These are phyloP conservation scores for Clamator glandarius DNA, from an alignment of 2,797 vertebrate species.

Conservation along the genomic window DNA sequence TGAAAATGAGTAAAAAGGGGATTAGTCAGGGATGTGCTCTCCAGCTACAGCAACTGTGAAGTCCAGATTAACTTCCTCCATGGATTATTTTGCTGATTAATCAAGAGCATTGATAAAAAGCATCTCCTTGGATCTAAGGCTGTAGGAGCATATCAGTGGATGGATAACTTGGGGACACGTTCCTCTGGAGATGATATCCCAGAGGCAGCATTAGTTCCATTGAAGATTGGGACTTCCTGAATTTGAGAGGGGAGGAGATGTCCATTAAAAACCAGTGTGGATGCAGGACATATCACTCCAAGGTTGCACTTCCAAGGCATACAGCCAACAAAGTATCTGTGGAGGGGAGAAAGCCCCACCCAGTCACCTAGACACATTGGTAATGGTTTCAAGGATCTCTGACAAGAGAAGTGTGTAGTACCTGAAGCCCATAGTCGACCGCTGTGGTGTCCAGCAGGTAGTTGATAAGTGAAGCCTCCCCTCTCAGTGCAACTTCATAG, in stretches of 20 bases:
- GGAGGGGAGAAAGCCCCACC: not conserved
- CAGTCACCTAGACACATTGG: fast-evolving
- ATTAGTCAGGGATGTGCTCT: not conserved
- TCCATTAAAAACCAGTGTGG: not conserved
- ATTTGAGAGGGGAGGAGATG: fast-evolving
- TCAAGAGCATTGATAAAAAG: not conserved
- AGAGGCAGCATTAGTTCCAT: not conserved
- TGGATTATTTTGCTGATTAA: not conserved
- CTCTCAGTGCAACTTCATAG: constrained; percentile 82
- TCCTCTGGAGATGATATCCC: not conserved
- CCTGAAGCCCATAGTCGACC: constrained; percentile 86
- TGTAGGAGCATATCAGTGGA: fast-evolving
- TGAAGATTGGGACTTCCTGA: not conserved
- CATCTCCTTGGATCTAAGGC: not conserved
- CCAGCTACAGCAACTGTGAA: not conserved
- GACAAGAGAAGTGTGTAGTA: constrained; percentile 30
- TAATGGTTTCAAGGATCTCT: not conserved
- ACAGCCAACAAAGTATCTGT: not conserved
- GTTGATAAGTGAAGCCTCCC: constrained; percentile 83
- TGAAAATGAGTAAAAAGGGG: not conserved
- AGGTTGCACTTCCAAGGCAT: not conserved
- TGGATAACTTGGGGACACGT: fast-evolving
- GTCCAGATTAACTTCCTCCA: not conserved
- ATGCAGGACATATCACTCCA: not conserved
- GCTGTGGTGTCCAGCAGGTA: constrained; percentile 79